These are phyloP conservation scores for Zaprionus lachaisei DNA, from an alignment of 1,140 invertebrate species.

Conservation along the genomic window DNA sequence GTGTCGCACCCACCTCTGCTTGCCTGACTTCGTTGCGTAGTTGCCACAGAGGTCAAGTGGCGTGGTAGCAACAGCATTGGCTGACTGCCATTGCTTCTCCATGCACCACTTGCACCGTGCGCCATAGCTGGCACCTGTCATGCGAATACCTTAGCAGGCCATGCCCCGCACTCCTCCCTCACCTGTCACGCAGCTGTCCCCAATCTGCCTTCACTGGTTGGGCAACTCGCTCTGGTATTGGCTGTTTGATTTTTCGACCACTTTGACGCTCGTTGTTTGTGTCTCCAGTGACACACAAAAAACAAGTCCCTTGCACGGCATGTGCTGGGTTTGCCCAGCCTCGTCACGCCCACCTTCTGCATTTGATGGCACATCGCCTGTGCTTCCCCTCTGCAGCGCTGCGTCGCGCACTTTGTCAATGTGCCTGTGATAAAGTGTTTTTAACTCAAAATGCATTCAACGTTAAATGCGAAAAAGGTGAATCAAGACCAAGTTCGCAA, in stretches of 20 bases:
- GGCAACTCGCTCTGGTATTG: constrained; percentile 19
- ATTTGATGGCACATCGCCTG: constrained; percentile 68
- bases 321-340: neutral
- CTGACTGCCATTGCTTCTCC: constrained; percentile 47
- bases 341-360: constrained; percentile 45
- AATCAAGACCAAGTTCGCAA: constrained; percentile 38
- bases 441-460: constrained; percentile 80
- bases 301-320: constrained; percentile 31
- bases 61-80: constrained; percentile 65
- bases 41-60: constrained; percentile 71
- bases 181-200: neutral
- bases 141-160: constrained; percentile 1
- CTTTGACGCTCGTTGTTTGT: constrained; percentile 40
- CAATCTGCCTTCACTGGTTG: neutral
- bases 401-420: constrained; percentile 77
- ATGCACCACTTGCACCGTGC: constrained; percentile 10
- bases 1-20: constrained; percentile 7
- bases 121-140: constrained; percentile 20
- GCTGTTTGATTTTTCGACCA: constrained; percentile 71
- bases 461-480: constrained; percentile 73
- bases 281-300: constrained; percentile 34
- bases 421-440: constrained; percentile 78
- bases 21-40: constrained; percentile 52
- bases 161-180: too few relatives aligned
- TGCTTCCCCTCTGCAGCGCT: neutral